phyloP scores from a whole-genome alignment of 2,888 invertebrate genomes.

The Icerya purchasi region DNA sequence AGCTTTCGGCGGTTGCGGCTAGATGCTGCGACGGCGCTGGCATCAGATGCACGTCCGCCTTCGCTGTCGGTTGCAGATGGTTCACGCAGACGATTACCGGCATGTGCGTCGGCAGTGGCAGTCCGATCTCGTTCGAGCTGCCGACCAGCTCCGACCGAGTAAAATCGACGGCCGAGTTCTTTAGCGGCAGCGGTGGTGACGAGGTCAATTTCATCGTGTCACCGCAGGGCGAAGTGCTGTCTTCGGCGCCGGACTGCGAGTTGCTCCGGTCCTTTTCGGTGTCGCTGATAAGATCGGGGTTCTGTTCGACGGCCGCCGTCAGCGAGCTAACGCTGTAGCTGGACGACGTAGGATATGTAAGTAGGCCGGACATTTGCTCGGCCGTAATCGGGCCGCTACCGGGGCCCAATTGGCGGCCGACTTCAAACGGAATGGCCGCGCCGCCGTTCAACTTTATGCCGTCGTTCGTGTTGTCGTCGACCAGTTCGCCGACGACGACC shows the following conservation, averaged over 20 bases:
- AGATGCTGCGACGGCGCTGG: constrained; percentile 47
- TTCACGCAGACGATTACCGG: constrained; percentile 8
- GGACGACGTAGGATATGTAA: constrained; percentile 6
- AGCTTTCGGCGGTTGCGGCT: no score
- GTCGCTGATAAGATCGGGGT: constrained; percentile 60
- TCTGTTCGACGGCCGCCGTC: constrained; percentile 40
- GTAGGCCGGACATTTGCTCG: neutral
- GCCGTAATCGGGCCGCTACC: neutral
- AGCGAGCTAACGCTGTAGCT: neutral
- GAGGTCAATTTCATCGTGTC: constrained; percentile 21
- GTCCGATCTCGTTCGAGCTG: constrained; percentile 26
- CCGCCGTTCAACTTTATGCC: neutral
- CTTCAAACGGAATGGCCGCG: neutral
- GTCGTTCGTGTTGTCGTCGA: no score
- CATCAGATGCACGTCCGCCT: constrained; percentile 34
- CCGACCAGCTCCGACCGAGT: constrained; percentile 14
- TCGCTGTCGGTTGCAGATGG: constrained; percentile 14
- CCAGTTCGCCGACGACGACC: constrained; percentile 21
- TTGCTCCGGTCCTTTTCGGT: constrained; percentile 39
- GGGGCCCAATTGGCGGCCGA: neutral
- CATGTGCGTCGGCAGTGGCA: constrained; percentile 18
- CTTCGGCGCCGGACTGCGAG: constrained; percentile 23
- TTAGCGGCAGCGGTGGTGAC: constrained; percentile 20
- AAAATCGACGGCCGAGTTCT: constrained; percentile 28
- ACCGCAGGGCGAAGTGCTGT: constrained; percentile 11